phyloP scores from a whole-genome alignment of 1,140 invertebrate species.

The Centruroides vittatus region DNA sequence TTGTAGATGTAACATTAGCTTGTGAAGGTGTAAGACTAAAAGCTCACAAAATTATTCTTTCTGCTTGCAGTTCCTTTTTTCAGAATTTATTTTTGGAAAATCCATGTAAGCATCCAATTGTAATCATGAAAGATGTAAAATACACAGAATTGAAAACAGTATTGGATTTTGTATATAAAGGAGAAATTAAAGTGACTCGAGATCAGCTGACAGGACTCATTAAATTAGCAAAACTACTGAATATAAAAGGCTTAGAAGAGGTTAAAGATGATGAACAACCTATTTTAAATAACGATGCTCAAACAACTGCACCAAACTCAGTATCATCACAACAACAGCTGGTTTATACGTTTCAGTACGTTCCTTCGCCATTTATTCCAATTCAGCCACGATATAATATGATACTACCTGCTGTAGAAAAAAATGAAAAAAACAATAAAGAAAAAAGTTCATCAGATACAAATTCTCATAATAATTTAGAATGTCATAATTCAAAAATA shows the following conservation, averaged over 20 bases:
- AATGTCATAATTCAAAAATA: too few relatives aligned
- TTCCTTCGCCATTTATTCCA: too few relatives aligned
- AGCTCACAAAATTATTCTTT: conserved; percentile 75
- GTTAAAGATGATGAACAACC: too few relatives aligned
- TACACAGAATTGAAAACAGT: conserved; percentile 69
- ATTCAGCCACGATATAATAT: too few relatives aligned
- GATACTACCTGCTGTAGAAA: too few relatives aligned
- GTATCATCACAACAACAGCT: too few relatives aligned
- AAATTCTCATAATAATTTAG: too few relatives aligned
- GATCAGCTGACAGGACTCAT: conserved; percentile 61
- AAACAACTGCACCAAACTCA: too few relatives aligned
- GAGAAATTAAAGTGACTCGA: conserved; percentile 78
- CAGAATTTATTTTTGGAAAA: conserved; percentile 61
- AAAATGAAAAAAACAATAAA: too few relatives aligned
- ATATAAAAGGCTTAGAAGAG: conserved; percentile 72
- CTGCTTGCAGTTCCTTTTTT: conserved; percentile 77
- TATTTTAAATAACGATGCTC: too few relatives aligned
- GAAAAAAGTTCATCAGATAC: too few relatives aligned
- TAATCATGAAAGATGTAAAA: conserved; percentile 68
- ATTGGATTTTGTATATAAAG: conserved; percentile 81
- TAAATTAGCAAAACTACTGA: conserved; percentile 62
- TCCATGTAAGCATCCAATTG: conserved; percentile 63
- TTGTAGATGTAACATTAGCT: conserved; percentile 60
- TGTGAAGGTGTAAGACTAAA: conserved; percentile 57
- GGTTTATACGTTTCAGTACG: too few relatives aligned